Conservation (phyloP, 2,797 vertebrate genomes). For the Falco concolor region DNA sequence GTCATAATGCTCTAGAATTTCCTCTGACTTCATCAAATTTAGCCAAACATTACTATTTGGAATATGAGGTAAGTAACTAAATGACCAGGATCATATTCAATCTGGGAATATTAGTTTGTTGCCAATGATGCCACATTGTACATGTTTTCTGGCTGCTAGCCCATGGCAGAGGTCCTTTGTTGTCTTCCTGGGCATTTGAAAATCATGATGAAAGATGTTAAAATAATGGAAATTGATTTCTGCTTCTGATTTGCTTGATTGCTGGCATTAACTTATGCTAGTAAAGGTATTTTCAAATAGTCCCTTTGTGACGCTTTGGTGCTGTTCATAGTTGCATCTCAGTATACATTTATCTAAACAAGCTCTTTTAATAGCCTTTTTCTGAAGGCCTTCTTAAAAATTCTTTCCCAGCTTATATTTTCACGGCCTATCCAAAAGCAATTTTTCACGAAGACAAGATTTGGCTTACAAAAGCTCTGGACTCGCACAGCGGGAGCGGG, state of each 20-base stretch:
- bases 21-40: slow-evolving; percentile 13
- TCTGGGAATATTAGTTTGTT: not conserved
- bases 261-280: not conserved
- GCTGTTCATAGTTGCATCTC: too few species aligned
- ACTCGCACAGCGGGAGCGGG: not conserved
- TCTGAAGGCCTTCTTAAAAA: not conserved
- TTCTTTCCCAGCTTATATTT: not conserved
- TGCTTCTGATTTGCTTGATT: not conserved
- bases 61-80: not conserved
- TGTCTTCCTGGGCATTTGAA: not conserved
- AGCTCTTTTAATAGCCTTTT: not conserved
- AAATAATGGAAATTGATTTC: not conserved
- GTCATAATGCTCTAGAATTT: not conserved
- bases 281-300: not conserved
- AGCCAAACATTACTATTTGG: not conserved
- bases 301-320: not conserved
- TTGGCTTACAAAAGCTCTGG: not conserved
- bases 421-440: not conserved
- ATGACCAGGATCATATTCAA: not conserved
- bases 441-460: not conserved
- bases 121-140: not conserved
- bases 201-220: not conserved
- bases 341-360: not conserved
- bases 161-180: not conserved
- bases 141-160: not conserved